A percentile compares a stretch with the other conserved stretches of the same genome.
Evolutionary conservation across 2,797 vertebrate species (phyloP).

Genomic region (Vireo griseus): DNA sequence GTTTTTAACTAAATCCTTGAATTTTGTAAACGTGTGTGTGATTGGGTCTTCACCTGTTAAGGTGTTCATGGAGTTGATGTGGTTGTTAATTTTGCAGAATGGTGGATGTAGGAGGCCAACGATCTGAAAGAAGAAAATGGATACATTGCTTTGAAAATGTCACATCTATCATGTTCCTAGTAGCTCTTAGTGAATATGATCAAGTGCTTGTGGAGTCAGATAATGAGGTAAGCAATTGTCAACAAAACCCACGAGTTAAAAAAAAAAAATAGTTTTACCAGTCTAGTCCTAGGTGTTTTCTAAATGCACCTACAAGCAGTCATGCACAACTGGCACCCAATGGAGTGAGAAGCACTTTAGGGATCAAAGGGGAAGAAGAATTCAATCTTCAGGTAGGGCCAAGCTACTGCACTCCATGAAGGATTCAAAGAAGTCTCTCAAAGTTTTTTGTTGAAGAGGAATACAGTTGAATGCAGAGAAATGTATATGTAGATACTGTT

Average conservation of each 20-base stretch:
- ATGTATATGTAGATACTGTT: not conserved
- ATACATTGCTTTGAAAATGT: conserved; percentile 97
- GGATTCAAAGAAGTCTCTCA: not conserved
- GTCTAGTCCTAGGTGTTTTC: not conserved
- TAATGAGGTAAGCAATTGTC: conserved; percentile 82
- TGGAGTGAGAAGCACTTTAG: not conserved
- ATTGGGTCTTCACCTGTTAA: not conserved
- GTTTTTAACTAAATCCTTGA: not conserved
- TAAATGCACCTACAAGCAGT: not conserved
- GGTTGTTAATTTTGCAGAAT: conserved; percentile 79
- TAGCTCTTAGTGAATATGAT: conserved; percentile 94
- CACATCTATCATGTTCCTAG: conserved; percentile 94
- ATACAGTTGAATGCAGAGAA: not conserved
- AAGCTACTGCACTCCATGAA: accelerated
- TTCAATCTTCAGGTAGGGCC: not conserved
- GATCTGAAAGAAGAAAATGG: conserved; percentile 95
- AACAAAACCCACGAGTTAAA: not conserved
- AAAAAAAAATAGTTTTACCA: not conserved
- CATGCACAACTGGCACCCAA: accelerated
- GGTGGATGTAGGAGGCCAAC: conserved; percentile 94
- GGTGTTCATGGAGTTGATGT: conserved; percentile 36
- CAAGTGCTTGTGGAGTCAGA: conserved; percentile 93
- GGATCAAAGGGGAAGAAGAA: not conserved
- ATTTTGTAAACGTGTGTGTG: not conserved
- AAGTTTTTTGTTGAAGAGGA: not conserved